These are phyloP conservation scores for Hetaerina titia DNA, from an alignment of 2,888 invertebrate species.

Conservation along the genomic window DNA sequence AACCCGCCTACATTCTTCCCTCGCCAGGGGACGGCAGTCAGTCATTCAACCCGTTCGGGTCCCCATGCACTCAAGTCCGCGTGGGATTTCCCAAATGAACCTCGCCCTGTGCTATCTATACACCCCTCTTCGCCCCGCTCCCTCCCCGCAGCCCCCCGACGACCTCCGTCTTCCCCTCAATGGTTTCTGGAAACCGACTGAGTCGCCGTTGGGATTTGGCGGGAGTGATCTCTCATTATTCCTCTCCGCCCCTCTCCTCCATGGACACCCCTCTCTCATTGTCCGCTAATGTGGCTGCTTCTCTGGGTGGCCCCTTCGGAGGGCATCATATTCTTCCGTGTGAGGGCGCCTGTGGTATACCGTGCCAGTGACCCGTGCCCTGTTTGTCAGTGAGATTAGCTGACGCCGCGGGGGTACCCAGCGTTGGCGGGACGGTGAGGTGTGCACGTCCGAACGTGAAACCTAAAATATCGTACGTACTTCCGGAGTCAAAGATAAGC, in stretches of 20 bases:
- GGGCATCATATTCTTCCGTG: background rate
- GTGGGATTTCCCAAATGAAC: slow-evolving; percentile 1
- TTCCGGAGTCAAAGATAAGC: too few species aligned
- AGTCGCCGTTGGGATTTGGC: background rate
- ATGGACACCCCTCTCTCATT: background rate
- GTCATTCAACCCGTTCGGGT: background rate
- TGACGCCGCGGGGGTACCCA: background rate
- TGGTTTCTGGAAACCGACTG: background rate
- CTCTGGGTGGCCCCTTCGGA: background rate
- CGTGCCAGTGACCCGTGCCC: background rate
- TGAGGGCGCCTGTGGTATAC: background rate
- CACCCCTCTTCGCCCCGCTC: too few species aligned
- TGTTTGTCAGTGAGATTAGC: background rate
- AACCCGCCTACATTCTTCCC: background rate
- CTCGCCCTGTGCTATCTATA: background rate
- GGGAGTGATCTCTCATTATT: background rate
- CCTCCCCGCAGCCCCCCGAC: background rate
- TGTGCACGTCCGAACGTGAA: too few species aligned
- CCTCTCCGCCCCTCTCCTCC: background rate
- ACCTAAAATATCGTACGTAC: too few species aligned
- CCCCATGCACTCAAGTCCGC: background rate
- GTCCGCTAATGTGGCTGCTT: background rate
- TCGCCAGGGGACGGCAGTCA: background rate
- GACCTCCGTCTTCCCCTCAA: background rate
- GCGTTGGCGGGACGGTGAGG: background rate